Base-by-base conservation (phyloP, 2,797 vertebrate genomes). In the Poecilia gillii region DNA sequence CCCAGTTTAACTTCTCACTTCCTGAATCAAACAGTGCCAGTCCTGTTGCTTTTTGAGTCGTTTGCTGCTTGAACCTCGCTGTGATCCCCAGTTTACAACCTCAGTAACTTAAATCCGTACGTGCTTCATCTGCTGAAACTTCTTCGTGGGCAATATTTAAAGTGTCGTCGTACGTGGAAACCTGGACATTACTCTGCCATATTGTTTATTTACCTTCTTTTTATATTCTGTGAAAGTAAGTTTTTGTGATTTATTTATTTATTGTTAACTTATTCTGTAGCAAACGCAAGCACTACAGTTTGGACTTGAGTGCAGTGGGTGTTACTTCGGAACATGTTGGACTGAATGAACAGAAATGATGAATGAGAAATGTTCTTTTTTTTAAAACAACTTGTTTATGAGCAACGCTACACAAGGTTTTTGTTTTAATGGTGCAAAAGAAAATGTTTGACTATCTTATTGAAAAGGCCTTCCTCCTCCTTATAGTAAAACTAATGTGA, bases 241-340 rank as follows among this genome's bases (percentile, higher is more conserved):
- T 51, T 68, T 36, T 89, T 85, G 78, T 87, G 75, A 87, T 7
- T 41, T 8, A 62, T 94, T 90, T 89, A 93, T 93, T 95, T 94
- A 94, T 94, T 94, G 71, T 88, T 94, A 90, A 94, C 88, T 93
- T 94, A 94, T 94, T 93, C 28, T 75, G 78, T 47, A 64, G 73
- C 72, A 74, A 82, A 88, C 81, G 72, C 78, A 81, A 81, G 64
- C 36, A 80, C 74, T 73, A 78, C 82, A 72, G 57, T 82, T 41
- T 7, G 25, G 62, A 84, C 20, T 47, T 36, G 73, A 28, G 25
- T 53, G 72, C 49, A 25, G 78, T 75, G 53, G 45, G 72, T 75
- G 76, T 39, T 74, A 36, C 14, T 39, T 73, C 3, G 2, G 31
- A 73, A 82, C 0, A 6, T 74, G 20, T 82, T 36, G 18, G 59